Base-by-base conservation (phyloP, 1,140 invertebrate species). In the Condylostylus longicornis region DNA sequence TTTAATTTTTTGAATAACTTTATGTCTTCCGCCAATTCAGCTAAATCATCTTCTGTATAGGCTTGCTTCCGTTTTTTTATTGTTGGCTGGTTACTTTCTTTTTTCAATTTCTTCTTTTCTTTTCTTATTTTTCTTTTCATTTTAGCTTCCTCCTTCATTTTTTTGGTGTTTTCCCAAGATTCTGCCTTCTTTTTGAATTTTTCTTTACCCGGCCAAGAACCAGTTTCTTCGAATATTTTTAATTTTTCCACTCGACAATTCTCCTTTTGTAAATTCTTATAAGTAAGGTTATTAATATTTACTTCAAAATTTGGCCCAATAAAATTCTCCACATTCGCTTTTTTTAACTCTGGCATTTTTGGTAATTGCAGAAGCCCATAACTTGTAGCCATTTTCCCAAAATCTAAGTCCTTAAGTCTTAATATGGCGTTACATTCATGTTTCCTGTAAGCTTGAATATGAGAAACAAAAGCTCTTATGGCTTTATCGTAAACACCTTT, bases 381-480 rank as follows among this genome's bases (percentile, higher is more conserved):
- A 35, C 80, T 77, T 34, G 73, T 77, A 0, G 86, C 94, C 34
- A 95, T 66, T 50, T 78, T 74, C 14, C 81, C 86, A 41, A 97
- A 65, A 49, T 93, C 75, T 5, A 98, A 62, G 61, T 96, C 88
- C 70, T 94, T 93, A 4, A 90, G 58, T 50, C 77, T 68, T 32
- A 98, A 71, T 40, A 98, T 77, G 28, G 95, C 67, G 51, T 75
- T 82, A 53, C 91, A 97, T 61, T 98, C 94, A 61, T 98, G 91
- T 64, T 97, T 98, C 5, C 72, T 76, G 63, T 98, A 98, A 0
- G 86, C 77, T 51, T 86, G 77, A 25, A 98, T 71, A 56, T 89
- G 94, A 1, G 94, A 97, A 1, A 98, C 94, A 65, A 94, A 98
- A 3, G 95, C 93, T 41, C 77, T 64, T 45, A 85, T 82, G 1